Base-by-base conservation (phyloP, 2,797 vertebrate species). In the Phalloptychus januarius region DNA sequence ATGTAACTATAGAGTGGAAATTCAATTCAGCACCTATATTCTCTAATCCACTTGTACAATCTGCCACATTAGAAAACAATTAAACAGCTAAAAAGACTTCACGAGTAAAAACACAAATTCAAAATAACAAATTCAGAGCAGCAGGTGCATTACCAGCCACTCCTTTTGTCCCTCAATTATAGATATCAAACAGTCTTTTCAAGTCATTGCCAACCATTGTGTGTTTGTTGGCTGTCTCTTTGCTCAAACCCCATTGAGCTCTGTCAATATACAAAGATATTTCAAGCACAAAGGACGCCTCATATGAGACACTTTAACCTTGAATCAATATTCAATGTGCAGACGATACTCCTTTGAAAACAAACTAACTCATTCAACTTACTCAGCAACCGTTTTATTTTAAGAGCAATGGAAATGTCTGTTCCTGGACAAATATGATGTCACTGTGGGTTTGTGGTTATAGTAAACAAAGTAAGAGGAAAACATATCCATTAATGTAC, bases 381-480 rank as follows among this genome's bases (percentile, higher is more conserved):
- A 48, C 23, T 65, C 4, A 0, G 8, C 18, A 67, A 25, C 4
- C 2, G 1, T 58, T 58, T 46, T 25, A 33, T 2, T 56, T 15
- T 12, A 45, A 8, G 28, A 65, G 31, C 2, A 50, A 31, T 42
- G 25, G 56, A 65, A 73, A 50, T 33, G n/a, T 74, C 15, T 61
- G 5, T 2, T 76, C 7, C 7, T n/a, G 18, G 73, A 61, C 5
- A 71, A 76, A 71, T 15, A 44, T 18, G 5, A 71, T 15, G 70
- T 58, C 50, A 75, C 13, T 54, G 5, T 80, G 31, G 45, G 36
- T 79, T 56, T 81, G 36, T 87, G 71, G 8, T 79, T 79, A 78
- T 76, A 85, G 44, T 82, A 71, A 85, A 81, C 63, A 86, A 2
- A 77, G 0, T 15, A 56, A 70, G 61, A 13, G 8, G 58, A 54